Percentiles rank a stretch among this genome's conserved stretches.
phyloP scores from a whole-genome alignment of 2,113 vertebrate species.

The Chionomys nivalis region DNA sequence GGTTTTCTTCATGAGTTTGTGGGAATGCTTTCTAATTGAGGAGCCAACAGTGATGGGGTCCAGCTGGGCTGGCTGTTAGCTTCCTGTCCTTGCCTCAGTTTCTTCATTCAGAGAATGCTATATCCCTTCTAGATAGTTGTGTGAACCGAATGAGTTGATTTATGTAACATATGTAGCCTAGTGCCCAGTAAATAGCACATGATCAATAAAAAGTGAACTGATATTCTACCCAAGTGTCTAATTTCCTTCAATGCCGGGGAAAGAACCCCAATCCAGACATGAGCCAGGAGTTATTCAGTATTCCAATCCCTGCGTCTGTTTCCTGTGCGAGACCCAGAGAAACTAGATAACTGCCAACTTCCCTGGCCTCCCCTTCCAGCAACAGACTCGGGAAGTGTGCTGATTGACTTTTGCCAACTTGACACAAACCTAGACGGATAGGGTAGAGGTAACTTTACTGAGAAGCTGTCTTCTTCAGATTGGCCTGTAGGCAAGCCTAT shows the following conservation, averaged over 20 bases:
- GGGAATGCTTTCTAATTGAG: neutral
- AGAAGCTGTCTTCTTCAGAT: no score
- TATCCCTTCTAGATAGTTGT: neutral
- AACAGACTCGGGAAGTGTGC: neutral
- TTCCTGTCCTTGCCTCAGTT: neutral
- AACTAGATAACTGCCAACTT: neutral
- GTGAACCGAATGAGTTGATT: neutral
- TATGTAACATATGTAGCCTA: neutral
- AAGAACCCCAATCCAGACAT: neutral
- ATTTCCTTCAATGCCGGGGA: neutral
- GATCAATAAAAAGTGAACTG: neutral
- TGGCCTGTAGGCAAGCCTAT: no score
- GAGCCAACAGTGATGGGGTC: neutral
- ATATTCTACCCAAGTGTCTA: neutral
- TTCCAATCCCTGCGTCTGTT: neutral
- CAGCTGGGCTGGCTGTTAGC: neutral
- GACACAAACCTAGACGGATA: no score
- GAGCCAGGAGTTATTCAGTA: neutral
- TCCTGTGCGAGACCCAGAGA: neutral
- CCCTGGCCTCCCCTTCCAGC: neutral
- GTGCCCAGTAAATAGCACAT: neutral
- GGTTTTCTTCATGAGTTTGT: neutral
- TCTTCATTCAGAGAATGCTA: conserved; percentile 1
- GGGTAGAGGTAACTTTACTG: no score
- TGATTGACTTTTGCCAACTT: no score